A percentile compares a stretch with the other conserved stretches of the same genome.
These are phyloP conservation scores for Taenaris catops DNA, from an alignment of 2,888 invertebrate genomes.

Conservation along the genomic window DNA sequence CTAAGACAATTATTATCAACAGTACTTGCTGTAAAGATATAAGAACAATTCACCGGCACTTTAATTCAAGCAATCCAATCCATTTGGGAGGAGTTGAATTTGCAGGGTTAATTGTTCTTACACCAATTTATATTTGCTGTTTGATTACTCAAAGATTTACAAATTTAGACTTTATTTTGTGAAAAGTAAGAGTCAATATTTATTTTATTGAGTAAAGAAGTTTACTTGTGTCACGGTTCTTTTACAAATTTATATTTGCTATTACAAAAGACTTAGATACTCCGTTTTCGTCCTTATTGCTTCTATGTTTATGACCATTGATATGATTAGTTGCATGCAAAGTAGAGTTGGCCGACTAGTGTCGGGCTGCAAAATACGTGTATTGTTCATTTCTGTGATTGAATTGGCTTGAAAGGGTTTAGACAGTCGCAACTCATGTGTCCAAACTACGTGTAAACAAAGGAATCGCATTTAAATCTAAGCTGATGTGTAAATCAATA, in stretches of 20 bases:
- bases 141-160: background rate
- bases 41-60: constrained; percentile 48
- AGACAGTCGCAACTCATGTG: too few relatives aligned
- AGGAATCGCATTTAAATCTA: too few relatives aligned
- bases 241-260: constrained; percentile 29
- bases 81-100: constrained; percentile 65
- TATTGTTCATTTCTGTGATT: constrained; percentile 63
- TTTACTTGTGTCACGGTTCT: constrained; percentile 61
- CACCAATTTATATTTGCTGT: constrained; percentile 28
- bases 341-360: too few relatives aligned
- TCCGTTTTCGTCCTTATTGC: constrained; percentile 26
- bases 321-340: too few relatives aligned
- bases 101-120: constrained; percentile 61
- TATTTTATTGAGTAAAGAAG: constrained; percentile 35
- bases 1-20: constrained; percentile 4
- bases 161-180: constrained; percentile 26
- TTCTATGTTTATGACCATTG: too few relatives aligned
- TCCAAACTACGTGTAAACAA: background rate
- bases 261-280: background rate
- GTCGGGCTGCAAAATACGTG: constrained; percentile 54
- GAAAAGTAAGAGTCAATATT: background rate
- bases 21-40: constrained; percentile 24
- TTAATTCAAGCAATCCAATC: constrained; percentile 66
- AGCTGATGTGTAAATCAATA: too few relatives aligned
- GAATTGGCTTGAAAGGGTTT: constrained; percentile 55